Base-by-base conservation (phyloP, 1,140 invertebrate genomes). In the Trichonephila clavata region DNA sequence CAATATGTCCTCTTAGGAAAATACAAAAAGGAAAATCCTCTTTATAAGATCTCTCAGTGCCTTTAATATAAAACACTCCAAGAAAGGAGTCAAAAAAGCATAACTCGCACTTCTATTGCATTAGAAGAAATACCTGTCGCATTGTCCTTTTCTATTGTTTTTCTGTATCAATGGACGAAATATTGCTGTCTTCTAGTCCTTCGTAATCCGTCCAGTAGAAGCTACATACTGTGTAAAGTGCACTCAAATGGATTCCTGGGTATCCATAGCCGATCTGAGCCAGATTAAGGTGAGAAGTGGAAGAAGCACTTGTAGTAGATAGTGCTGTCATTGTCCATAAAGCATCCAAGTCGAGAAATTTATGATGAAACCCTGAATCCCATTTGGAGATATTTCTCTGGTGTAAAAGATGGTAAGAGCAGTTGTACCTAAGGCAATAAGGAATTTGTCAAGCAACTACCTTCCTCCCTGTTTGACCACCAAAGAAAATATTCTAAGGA, bases 251-350 rank as follows among this genome's bases (percentile, higher is more conserved):
- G 92, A 93, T 92, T 92, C 43, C 27, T 39, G 43, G 83, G 80
- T 43, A 71, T 93, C 63, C 68, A n/a, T n/a, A 43, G 86, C 61
- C 92, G 92, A 93, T 93, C 86, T 63, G 86, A 20, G 50, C 68
- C 84, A 88, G 92, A 93, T 93, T 93, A 93, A 88, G 92, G 86
- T 59, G 84, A 32, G 57, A 87, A 32, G 63, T 13, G 20, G 80
- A 83, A 57, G 60, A 63, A 43, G 59, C 68, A n/a, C 92, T 87
- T 86, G 92, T 86, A 43, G 92, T 81, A 77, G 92, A 88, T 60
- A 93, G 83, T 24, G 92, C 92, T 93, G 92, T 93, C 92, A 93
- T 63, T 93, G 84, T 86, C 86, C 92, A 93, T 93, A 88, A 93
- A 93, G 92, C 86, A 81, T 88, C 65, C 16, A 32, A 50, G 59